A percentile compares a stretch with the other conserved stretches of the same genome.
Evolutionary conservation across 1,140 invertebrate species (phyloP).

Genomic region (Drosophila kikkawai): DNA sequence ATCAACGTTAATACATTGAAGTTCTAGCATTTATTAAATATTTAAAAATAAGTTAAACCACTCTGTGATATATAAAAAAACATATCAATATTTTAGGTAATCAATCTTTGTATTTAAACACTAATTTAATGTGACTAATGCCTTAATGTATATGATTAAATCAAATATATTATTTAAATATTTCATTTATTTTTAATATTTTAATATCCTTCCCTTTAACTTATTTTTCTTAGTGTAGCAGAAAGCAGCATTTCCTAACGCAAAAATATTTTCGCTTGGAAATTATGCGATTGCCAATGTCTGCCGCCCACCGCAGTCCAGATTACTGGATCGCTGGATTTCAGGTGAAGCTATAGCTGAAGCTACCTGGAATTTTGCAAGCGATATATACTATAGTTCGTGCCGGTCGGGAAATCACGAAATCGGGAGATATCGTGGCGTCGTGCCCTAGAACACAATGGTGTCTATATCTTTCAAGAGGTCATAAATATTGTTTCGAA

Average conservation of each 20-base stretch:
- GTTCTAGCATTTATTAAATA: too few species aligned
- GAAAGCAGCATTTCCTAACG: conserved; percentile 67
- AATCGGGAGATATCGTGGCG: conserved; percentile 1
- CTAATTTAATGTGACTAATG: too few species aligned
- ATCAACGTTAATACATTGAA: too few species aligned
- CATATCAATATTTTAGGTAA: too few species aligned
- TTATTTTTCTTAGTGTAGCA: neutral
- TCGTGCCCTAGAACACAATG: conserved; percentile 23
- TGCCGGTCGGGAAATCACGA: neutral
- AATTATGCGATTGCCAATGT: conserved; percentile 45
- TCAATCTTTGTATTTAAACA: too few species aligned
- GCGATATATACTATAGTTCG: conserved; percentile 9
- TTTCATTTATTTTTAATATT: too few species aligned
- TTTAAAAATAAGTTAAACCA: too few species aligned
- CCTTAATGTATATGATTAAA: too few species aligned
- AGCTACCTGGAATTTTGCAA: conserved; percentile 31
- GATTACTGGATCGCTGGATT: conserved; percentile 13
- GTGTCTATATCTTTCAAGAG: neutral
- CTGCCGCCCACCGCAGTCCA: conserved; percentile 5
- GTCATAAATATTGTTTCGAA: conserved; percentile 7
- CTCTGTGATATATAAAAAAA: too few species aligned
- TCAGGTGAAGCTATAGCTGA: neutral
- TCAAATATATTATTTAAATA: too few species aligned
- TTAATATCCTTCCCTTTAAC: too few species aligned
- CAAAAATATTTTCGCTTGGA: conserved; percentile 51